Evolutionary conservation across 2,888 invertebrate genomes (phyloP).

Genomic region (Ypsolopha sequella): DNA sequence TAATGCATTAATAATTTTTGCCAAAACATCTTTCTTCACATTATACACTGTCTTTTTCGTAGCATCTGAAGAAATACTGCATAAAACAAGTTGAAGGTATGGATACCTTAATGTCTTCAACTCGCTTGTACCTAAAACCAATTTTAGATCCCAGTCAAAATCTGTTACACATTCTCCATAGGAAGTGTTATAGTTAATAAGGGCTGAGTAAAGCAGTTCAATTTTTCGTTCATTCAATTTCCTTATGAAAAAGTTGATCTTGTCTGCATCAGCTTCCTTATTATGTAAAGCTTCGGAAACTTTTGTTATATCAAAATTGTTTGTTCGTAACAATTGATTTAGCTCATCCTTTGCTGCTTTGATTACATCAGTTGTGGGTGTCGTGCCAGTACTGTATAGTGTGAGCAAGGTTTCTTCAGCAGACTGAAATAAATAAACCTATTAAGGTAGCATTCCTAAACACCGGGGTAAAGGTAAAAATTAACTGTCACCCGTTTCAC

Average conservation of each 20-base stretch:
- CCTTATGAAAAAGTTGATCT: constrained; percentile 17
- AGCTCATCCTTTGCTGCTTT: constrained; percentile 25
- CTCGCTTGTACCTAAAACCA: constrained; percentile 42
- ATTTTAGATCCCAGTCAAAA: constrained; percentile 42
- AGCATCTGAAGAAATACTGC: constrained; percentile 21
- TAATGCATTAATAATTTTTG: constrained; percentile 31
- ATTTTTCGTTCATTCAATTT: constrained; percentile 23
- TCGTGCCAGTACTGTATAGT: background rate
- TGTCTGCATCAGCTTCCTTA: constrained; percentile 23
- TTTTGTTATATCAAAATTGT: constrained; percentile 22
- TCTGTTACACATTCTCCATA: constrained; percentile 29
- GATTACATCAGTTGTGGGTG: background rate
- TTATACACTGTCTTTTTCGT: constrained; percentile 29
- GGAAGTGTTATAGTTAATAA: constrained; percentile 28
- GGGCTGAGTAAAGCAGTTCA: constrained; percentile 24
- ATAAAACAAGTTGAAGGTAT: constrained; percentile 33
- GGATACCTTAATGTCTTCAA: constrained; percentile 37
- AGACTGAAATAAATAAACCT: background rate
- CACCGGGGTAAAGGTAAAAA: too few species aligned
- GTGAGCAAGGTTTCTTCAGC: background rate
- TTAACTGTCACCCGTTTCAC: too few species aligned
- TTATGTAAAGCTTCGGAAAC: constrained; percentile 16
- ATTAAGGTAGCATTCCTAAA: too few species aligned
- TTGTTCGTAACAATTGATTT: constrained; percentile 20
- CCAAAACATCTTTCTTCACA: constrained; percentile 33